Evolutionary conservation across 2,797 vertebrate species (phyloP).

Genomic region (Valencia hispanica): DNA sequence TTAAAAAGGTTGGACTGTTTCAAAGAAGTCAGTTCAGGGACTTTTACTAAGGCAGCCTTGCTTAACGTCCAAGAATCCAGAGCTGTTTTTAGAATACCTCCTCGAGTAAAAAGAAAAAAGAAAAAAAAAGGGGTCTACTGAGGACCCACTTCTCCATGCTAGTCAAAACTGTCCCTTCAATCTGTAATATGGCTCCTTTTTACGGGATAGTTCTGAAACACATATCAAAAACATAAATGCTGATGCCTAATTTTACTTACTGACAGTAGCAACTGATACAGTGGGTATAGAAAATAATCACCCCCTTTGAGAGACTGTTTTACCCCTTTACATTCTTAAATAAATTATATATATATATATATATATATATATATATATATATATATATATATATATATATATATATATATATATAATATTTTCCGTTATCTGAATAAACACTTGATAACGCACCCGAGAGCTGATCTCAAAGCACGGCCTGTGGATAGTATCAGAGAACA

Average conservation of each 20-base stretch:
- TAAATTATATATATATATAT: no score
- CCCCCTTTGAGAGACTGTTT: no score
- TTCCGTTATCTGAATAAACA: no score
- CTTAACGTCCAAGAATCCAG: not conserved
- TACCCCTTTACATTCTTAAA: no score
- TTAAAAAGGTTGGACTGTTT: not conserved
- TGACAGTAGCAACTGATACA: no score
- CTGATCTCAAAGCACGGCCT: no score
- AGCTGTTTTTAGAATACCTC: not conserved
- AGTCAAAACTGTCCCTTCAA: not conserved
- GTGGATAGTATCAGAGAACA: no score
- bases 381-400: no score
- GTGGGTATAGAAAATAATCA: no score
- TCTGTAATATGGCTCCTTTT: not conserved
- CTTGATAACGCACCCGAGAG: no score
- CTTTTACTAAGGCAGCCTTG: not conserved
- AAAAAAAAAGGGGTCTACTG: not conserved
- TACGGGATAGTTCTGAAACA: not conserved
- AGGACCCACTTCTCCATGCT: not conserved
- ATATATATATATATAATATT: no score
- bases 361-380: no score
- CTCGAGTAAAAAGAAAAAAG: not conserved
- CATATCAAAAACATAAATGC: not conserved
- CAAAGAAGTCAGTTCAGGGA: not conserved
- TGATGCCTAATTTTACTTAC: not conserved